phyloP scores from a whole-genome alignment of 1,140 invertebrate species.

The Listronotus oregonensis region DNA sequence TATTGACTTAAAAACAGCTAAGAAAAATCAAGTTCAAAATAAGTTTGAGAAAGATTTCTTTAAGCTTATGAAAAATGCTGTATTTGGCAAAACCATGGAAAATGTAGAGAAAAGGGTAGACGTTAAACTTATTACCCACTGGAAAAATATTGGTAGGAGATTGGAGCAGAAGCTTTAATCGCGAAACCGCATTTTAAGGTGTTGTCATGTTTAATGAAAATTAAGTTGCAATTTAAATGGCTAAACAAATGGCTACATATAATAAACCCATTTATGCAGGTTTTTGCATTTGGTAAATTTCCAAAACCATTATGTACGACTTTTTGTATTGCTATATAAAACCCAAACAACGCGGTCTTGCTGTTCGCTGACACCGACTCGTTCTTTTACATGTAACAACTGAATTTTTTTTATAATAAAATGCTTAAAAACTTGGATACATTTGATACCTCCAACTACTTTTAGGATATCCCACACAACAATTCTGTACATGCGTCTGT shows the following conservation, averaged over 20 bases:
- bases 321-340: slow-evolving; percentile 43
- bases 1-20: slow-evolving; percentile 53
- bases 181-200: slow-evolving; percentile 48
- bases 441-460: slow-evolving; percentile 48
- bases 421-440: slow-evolving; percentile 32
- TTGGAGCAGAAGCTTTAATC: slow-evolving; percentile 43
- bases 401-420: slow-evolving; percentile 35
- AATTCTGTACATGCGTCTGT: slow-evolving; percentile 32
- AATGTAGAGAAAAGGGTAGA: slow-evolving; percentile 52
- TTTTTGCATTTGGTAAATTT: slow-evolving; percentile 54
- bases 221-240: slow-evolving; percentile 53
- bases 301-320: slow-evolving; percentile 40
- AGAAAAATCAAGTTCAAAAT: slow-evolving; percentile 46
- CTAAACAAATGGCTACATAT: slow-evolving; percentile 46
- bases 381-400: slow-evolving; percentile 39
- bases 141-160: slow-evolving; percentile 18
- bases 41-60: slow-evolving; percentile 57
- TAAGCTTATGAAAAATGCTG: slow-evolving; percentile 57
- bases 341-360: slow-evolving; percentile 29
- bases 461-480: slow-evolving; percentile 30
- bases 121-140: slow-evolving; percentile 50
- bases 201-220: slow-evolving; percentile 48
- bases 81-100: slow-evolving; percentile 59
- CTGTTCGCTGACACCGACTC: slow-evolving; percentile 47
- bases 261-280: slow-evolving; percentile 58